Percentiles rank a stretch among this genome's conserved stretches.
These are phyloP conservation scores for Brachyptera risi DNA, from an alignment of 2,888 invertebrate genomes.

Conservation along the genomic window DNA sequence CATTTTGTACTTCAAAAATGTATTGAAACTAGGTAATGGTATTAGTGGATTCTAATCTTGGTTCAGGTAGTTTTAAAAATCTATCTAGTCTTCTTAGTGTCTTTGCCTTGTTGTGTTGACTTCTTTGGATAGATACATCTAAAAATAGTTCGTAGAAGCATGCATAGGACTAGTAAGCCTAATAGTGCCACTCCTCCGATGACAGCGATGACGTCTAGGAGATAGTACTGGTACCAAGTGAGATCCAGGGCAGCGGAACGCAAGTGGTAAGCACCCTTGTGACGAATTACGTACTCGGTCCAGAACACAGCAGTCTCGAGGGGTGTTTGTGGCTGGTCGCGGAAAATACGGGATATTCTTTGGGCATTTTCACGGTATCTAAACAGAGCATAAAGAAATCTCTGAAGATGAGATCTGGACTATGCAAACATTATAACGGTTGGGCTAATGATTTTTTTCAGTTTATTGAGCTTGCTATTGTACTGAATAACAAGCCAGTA, in stretches of 20 bases:
- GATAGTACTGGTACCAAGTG: constrained; percentile 44
- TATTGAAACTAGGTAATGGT: no score
- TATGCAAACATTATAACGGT: no score
- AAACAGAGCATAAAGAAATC: no score
- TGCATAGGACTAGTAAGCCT: neutral
- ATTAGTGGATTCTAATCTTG: no score
- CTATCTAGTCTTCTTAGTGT: constrained; percentile 6
- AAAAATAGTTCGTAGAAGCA: neutral
- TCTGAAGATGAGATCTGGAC: no score
- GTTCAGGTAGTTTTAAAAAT: no score
- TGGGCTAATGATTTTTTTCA: no score
- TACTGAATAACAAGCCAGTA: no score
- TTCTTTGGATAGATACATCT: neutral
- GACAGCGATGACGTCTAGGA: constrained; percentile 38
- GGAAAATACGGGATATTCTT: constrained; percentile 46
- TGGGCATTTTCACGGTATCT: constrained; percentile 45
- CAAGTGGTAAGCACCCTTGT: constrained; percentile 45
- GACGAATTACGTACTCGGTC: constrained; percentile 59
- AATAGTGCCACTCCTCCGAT: neutral
- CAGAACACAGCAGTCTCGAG: constrained; percentile 60
- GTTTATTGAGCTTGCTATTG: no score
- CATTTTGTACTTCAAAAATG: no score
- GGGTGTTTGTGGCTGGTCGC: constrained; percentile 54
- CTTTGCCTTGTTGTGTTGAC: neutral
- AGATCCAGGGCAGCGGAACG: constrained; percentile 45